Conservation (phyloP, 2,113 vertebrate species). For the Salvelinus alpinus region DNA sequence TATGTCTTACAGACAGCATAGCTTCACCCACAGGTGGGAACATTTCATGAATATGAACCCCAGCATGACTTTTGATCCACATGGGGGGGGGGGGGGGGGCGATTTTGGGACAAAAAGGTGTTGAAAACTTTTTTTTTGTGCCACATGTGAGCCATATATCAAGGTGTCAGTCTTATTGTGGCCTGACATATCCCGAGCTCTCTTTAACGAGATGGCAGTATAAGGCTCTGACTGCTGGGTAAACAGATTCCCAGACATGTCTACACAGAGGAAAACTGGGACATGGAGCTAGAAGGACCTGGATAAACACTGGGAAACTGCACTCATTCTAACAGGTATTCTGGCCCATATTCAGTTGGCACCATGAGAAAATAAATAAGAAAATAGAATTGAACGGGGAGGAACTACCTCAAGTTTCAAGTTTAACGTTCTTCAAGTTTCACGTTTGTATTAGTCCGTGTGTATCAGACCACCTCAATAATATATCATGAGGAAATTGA, state of each 20-base stretch:
- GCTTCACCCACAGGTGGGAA: too few species aligned
- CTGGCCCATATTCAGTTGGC: too few species aligned
- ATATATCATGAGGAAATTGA: too few species aligned
- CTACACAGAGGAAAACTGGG: constrained; percentile 27
- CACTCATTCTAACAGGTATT: too few species aligned
- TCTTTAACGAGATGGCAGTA: constrained; percentile 36
- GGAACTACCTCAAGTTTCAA: too few species aligned
- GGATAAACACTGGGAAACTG: constrained; percentile 52
- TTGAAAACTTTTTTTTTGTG: constrained; percentile 17
- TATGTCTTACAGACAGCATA: too few species aligned
- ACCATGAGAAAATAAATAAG: too few species aligned
- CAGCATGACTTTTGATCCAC: neutral
- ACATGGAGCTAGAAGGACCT: constrained; percentile 29
- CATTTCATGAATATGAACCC: too few species aligned
- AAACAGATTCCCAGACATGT: constrained; percentile 55
- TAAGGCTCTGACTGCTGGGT: constrained; percentile 27
- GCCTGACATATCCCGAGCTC: constrained; percentile 20
- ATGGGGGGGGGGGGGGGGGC: neutral
- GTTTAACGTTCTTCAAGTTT: too few species aligned
- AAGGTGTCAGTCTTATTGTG: constrained; percentile 25
- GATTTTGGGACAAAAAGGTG: constrained; percentile 25
- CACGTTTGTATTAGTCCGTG: too few species aligned
- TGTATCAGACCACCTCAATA: too few species aligned
- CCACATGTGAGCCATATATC: constrained; percentile 44
- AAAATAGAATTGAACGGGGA: too few species aligned